Evolutionary conservation across 2,888 invertebrate genomes (phyloP), one percentile per base, ranked within the genome.

Genomic region (Linnaemya vulpina): DNA sequence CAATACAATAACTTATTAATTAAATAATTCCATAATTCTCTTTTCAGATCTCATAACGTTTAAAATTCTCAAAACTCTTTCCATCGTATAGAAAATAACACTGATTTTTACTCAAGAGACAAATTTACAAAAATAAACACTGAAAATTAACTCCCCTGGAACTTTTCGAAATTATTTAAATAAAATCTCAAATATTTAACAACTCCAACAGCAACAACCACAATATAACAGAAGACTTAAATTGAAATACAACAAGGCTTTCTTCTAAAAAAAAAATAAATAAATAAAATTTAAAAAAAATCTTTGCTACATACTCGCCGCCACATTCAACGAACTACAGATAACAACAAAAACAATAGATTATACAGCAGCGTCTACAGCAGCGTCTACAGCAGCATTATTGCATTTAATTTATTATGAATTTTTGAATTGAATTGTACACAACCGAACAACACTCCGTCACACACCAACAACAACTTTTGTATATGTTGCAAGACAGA

Each of bases 41-140:
- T 75, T 43, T 87, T 22, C 79, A 87, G 87, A 87, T 87, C 86
- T 87, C 86, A 85, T 87, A 81, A 78, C 53, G 51, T 71, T 63
- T 38, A 76, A 84, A 76, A 63, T 40, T 58, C 46, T 58, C 17
- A 58, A 70, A 65, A 60, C 43, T 53, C 1, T 68, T 25, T 63
- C 38, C 75, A 70, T 46, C 53, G 13, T 40, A 46, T 22, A 60
- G 13, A 25, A 20, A 15, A 43, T 25, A 43, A 53, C 46, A 60
- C n/a, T 49, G 4, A 58, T 40, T 20, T 30, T 30, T n/a, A n/a
- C n/a, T n/a, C 3, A 3, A 30, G 5, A 43, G 43, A 71, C 63
- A 60, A 60, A 43, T 65, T 15, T 58, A 43, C 38, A 35, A 35
- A 51, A 22, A 60, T 15, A 68, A 35, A 30, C 62, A 15, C 30